Percentiles rank a stretch among this genome's conserved stretches.
phyloP scores from a whole-genome alignment of 2,888 invertebrate species.

The Eilema griseolum region DNA sequence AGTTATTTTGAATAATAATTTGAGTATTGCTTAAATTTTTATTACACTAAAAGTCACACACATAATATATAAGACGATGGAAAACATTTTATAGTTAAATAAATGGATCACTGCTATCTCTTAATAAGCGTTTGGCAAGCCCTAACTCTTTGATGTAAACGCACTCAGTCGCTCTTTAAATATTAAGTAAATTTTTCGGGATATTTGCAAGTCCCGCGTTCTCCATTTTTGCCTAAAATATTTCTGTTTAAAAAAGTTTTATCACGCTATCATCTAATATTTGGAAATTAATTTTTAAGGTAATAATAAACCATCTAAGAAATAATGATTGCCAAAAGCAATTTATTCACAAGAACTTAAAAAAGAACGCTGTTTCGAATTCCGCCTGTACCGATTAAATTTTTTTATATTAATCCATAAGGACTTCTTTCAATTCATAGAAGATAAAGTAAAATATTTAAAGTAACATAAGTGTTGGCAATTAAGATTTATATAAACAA shows the following conservation, averaged over 20 bases:
- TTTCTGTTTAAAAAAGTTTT: no score
- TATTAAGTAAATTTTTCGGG: not conserved
- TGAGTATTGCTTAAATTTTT: constrained; percentile 78
- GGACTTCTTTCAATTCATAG: not conserved
- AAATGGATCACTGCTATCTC: constrained; percentile 20
- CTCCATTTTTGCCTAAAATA: no score
- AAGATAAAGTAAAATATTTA: no score
- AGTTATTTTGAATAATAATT: constrained; percentile 40
- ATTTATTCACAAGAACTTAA: not conserved
- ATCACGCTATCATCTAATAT: no score
- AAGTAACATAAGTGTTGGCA: not conserved
- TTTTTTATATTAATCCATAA: not conserved
- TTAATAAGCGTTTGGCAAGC: not conserved
- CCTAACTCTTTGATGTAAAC: not conserved
- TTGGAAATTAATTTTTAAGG: no score
- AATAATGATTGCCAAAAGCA: not conserved
- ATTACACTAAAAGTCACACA: constrained; percentile 63
- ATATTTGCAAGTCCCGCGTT: no score
- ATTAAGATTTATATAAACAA: no score
- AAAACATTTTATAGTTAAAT: constrained; percentile 55
- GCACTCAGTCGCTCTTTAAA: not conserved
- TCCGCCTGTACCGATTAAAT: no score
- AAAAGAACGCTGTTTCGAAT: no score
- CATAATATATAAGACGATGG: constrained; percentile 48
- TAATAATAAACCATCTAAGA: not conserved